A percentile compares a stretch with the other conserved stretches of the same genome.
phyloP scores from a whole-genome alignment of 2,113 vertebrate genomes.

The Puffinus mauretanicus region DNA sequence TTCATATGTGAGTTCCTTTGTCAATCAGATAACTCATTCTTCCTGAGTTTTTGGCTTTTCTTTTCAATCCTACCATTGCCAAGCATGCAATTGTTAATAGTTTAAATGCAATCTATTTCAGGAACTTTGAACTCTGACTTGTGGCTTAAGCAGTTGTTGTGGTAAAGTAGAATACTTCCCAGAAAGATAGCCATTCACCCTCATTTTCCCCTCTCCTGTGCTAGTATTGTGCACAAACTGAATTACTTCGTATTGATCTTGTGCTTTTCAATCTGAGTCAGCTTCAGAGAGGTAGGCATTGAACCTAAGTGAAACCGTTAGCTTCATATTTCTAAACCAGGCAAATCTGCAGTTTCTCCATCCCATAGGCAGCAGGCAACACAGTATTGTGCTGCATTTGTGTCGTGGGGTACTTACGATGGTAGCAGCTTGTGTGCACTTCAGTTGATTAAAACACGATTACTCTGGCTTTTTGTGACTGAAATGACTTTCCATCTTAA shows the following conservation, averaged over 20 bases:
- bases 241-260: neutral
- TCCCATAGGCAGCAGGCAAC: neutral
- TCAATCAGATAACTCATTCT: neutral
- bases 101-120: neutral
- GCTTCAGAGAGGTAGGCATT: neutral
- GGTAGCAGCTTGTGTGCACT: neutral
- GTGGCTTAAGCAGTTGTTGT: neutral
- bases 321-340: neutral
- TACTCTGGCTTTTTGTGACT: constrained; percentile 31
- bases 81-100: neutral
- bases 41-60: neutral
- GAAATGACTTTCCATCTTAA: constrained; percentile 46
- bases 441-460: constrained; percentile 21
- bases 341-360: neutral
- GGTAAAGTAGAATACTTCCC: neutral
- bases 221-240: neutral
- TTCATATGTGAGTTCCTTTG: neutral
- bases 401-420: neutral
- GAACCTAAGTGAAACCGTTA: neutral
- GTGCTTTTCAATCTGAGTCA: neutral
- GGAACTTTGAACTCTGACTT: neutral
- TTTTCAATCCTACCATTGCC: neutral
- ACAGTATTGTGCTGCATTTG: neutral
- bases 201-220: neutral
- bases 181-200: neutral